These are phyloP conservation scores for Sepiola atlantica DNA, from an alignment of 2,888 invertebrate species.

Conservation along the genomic window DNA sequence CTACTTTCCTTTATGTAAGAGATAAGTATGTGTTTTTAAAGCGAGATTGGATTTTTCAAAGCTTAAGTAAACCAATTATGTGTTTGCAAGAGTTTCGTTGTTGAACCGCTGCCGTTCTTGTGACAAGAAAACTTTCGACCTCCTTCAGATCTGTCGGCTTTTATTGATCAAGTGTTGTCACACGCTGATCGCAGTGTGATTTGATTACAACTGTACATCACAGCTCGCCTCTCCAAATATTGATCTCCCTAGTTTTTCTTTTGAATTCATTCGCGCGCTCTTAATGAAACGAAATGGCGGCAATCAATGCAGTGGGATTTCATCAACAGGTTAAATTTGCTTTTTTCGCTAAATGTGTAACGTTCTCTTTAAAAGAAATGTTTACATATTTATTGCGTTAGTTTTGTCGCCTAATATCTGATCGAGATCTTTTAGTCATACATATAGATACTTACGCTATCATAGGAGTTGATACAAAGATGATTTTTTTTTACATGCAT, in stretches of 20 bases:
- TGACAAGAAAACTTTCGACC: background rate
- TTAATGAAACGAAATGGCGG: background rate
- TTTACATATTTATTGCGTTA: background rate
- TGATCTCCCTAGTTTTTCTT: background rate
- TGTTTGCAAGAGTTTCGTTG: background rate
- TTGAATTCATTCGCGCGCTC: background rate
- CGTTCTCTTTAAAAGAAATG: background rate
- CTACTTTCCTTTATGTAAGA: background rate
- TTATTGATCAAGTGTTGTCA: slow-evolving; percentile 32
- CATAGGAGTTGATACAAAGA: no score
- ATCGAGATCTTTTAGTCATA: background rate
- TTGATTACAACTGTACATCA: slow-evolving; percentile 32
- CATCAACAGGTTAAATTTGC: background rate
- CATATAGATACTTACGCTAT: no score
- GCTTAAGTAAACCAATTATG: background rate
- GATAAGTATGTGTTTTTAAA: background rate
- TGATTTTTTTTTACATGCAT: no score
- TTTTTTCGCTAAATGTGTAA: background rate
- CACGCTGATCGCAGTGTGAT: background rate
- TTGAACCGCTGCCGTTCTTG: background rate
- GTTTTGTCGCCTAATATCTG: background rate
- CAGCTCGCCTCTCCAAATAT: background rate
- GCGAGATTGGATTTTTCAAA: background rate
- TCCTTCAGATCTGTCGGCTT: slow-evolving; percentile 12
- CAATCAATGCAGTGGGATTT: background rate